Evolutionary conservation across 2,113 vertebrate species (phyloP).

Genomic region (Glaucidium brasilianum): DNA sequence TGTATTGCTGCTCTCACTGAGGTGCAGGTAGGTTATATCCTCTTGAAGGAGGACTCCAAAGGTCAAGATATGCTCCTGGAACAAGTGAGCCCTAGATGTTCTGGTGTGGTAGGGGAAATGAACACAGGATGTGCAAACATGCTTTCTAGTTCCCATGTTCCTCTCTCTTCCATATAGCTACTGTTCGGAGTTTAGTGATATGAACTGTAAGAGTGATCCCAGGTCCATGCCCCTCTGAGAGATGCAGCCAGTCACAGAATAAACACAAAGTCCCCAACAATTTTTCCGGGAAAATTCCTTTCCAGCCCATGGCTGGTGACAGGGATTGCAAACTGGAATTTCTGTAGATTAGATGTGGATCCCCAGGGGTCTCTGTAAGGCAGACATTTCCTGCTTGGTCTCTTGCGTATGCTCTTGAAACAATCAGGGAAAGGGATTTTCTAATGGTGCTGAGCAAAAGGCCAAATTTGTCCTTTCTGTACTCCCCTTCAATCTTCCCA

Average conservation of each 20-base stretch:
- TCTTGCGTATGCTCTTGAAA: not conserved
- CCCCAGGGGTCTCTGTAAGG: not conserved
- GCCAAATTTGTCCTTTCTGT: not conserved
- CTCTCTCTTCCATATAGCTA: not conserved
- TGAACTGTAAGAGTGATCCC: not conserved
- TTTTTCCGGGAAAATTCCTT: not conserved
- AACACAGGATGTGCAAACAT: not conserved
- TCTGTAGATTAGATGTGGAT: not conserved
- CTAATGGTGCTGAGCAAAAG: not conserved
- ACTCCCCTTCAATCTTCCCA: not conserved
- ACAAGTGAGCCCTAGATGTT: not conserved
- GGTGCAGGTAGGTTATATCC: not conserved
- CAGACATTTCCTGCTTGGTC: not conserved
- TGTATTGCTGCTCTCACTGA: not conserved
- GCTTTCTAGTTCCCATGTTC: not conserved
- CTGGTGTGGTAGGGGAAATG: not conserved
- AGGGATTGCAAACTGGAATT: not conserved
- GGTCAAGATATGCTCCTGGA: not conserved
- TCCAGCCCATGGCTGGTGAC: not conserved
- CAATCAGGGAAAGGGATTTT: not conserved
- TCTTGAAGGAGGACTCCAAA: not conserved
- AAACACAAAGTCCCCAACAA: not conserved
- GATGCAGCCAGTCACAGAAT: not conserved
- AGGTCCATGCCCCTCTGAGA: not conserved
- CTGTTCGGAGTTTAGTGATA: not conserved